Evolutionary conservation across 2,797 vertebrate genomes (phyloP).

Genomic region (Eupleurogrammus muticus): DNA sequence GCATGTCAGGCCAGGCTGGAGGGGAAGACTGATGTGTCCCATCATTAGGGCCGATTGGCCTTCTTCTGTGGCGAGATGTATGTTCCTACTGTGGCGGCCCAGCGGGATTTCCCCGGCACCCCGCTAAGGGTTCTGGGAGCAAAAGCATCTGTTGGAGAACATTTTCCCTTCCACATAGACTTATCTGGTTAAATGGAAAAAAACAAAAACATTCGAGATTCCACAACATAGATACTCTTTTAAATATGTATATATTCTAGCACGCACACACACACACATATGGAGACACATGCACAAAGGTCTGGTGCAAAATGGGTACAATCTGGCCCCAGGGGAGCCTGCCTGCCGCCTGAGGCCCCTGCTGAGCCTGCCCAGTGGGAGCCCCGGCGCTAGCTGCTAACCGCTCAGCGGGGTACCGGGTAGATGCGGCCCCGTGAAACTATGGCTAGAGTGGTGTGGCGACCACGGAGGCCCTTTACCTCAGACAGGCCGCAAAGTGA

Average conservation of each 20-base stretch:
- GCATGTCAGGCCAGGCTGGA: conserved; percentile 73
- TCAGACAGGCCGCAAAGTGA: conserved; percentile 59
- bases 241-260: conserved; percentile 26
- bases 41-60: conserved; percentile 66
- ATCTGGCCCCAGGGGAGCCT: conserved; percentile 57
- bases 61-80: conserved; percentile 72
- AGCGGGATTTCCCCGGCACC: conserved; percentile 78
- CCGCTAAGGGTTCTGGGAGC: conserved; percentile 82
- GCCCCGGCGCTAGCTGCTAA: conserved; percentile 58
- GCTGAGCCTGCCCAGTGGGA: conserved; percentile 79
- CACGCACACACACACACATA: conserved; percentile 16
- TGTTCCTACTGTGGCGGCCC: conserved; percentile 74
- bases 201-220: conserved; percentile 1
- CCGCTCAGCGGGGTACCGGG: conserved; percentile 76
- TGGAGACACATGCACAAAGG: conserved; percentile 60
- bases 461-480: conserved; percentile 74
- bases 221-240: conserved; percentile 17
- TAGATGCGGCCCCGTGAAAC: conserved; percentile 66
- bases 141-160: conserved; percentile 78
- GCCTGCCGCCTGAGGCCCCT: conserved; percentile 58
- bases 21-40: conserved; percentile 78
- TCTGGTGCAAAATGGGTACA: conserved; percentile 64
- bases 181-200: conserved; percentile 29
- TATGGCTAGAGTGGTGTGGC: conserved; percentile 65
- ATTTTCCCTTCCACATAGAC: conserved; percentile 57